phyloP scores from a whole-genome alignment of 2,113 vertebrate genomes.

The Chaetodon auriga region DNA sequence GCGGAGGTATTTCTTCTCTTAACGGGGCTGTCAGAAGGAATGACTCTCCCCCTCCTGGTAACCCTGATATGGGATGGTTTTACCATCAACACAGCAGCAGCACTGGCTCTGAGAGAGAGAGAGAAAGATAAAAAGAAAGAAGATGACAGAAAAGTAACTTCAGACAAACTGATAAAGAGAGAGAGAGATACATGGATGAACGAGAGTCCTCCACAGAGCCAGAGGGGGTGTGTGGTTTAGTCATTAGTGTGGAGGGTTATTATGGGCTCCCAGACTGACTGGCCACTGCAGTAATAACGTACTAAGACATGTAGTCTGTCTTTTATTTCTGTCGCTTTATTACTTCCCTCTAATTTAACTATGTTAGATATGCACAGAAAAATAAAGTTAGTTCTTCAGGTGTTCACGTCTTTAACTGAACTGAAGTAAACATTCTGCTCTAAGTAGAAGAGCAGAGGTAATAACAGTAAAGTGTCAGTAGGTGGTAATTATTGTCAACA shows the following conservation, averaged over 20 bases:
- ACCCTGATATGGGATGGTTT: conserved; percentile 60
- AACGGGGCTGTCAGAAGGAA: conserved; percentile 62
- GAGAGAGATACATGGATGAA: too few relatives aligned
- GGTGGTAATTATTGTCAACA: too few relatives aligned
- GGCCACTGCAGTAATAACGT: conserved; percentile 67
- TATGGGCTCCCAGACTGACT: conserved; percentile 70
- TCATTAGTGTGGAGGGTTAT: conserved; percentile 68
- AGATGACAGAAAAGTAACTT: conserved; percentile 3
- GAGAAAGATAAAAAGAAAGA: too few relatives aligned
- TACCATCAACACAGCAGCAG: conserved; percentile 52
- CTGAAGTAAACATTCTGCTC: not conserved
- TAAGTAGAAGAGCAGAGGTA: not conserved
- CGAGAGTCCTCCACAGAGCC: too few relatives aligned
- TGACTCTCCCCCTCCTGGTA: conserved; percentile 56
- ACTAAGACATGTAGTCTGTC: conserved; percentile 57
- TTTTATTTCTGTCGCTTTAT: conserved; percentile 46
- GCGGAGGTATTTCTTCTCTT: conserved; percentile 60
- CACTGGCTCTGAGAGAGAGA: not conserved
- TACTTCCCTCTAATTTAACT: conserved; percentile 1
- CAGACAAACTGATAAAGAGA: conserved; percentile 15
- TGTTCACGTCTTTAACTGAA: not conserved
- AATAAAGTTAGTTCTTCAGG: not conserved
- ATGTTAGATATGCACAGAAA: not conserved
- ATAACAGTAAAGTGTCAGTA: too few relatives aligned
- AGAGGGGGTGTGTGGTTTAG: conserved; percentile 54